These are phyloP conservation scores for Strigops habroptila DNA, from an alignment of 2,113 vertebrate species.

Conservation along the genomic window DNA sequence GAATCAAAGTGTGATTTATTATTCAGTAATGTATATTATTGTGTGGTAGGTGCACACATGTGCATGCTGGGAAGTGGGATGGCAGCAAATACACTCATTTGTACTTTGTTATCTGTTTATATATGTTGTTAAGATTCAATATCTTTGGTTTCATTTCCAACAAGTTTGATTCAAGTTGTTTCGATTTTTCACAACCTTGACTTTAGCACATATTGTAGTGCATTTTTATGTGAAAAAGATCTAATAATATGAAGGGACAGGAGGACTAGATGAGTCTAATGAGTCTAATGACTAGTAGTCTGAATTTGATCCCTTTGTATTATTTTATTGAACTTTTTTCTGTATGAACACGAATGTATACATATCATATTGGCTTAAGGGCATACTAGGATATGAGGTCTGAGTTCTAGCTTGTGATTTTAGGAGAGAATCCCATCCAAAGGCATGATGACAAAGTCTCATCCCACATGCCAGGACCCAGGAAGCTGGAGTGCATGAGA, in stretches of 20 bases:
- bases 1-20: slow-evolving; percentile 50
- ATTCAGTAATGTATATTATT: neutral
- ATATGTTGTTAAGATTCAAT: neutral
- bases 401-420: neutral
- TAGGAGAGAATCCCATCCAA: neutral
- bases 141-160: neutral
- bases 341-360: neutral
- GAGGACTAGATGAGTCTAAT: neutral
- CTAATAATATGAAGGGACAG: neutral
- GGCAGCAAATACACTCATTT: neutral
- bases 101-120: neutral
- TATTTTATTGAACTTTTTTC: neutral
- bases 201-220: neutral
- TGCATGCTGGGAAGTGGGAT: neutral
- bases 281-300: neutral
- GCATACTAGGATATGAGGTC: neutral
- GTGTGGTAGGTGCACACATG: neutral
- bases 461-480: neutral
- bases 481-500: accelerated
- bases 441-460: accelerated
- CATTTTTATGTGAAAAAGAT: neutral
- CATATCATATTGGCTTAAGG: neutral
- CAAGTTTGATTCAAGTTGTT: neutral
- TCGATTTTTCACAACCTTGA: neutral
- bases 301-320: neutral